These are phyloP conservation scores for Cirrhinus molitorella DNA, from an alignment of 2,797 vertebrate species.

Conservation along the genomic window DNA sequence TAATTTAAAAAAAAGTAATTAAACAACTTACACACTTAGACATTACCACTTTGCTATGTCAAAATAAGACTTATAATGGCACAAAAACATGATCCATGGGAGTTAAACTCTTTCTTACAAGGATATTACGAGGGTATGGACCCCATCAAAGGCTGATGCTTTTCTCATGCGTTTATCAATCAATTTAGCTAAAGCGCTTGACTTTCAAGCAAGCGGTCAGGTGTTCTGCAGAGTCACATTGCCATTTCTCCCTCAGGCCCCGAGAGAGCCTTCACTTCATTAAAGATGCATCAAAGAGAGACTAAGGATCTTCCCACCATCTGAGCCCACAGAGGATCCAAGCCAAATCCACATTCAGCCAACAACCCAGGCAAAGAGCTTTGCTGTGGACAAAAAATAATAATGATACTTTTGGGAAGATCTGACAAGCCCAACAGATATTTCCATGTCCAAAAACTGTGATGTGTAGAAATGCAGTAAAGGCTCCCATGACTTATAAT, in stretches of 20 bases:
- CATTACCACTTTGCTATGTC: no score
- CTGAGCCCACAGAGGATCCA: conserved; percentile 37
- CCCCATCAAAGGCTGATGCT: conserved; percentile 17
- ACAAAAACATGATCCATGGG: no score
- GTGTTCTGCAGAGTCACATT: conserved; percentile 30
- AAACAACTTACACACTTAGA: no score
- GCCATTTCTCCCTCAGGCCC: conserved; percentile 1
- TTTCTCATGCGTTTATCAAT: neutral
- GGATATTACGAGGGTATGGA: conserved; percentile 7
- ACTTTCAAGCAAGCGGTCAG: conserved; percentile 2
- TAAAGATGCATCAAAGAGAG: conserved; percentile 49
- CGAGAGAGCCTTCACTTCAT: conserved; percentile 33
- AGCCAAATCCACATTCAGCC: conserved; percentile 23
- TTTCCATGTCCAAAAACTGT: conserved; percentile 20
- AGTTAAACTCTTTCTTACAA: neutral
- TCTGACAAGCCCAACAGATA: conserved; percentile 29
- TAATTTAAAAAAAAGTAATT: no score
- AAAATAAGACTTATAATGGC: no score
- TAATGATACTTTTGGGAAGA: conserved; percentile 37
- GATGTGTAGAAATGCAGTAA: neutral
- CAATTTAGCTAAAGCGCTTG: neutral
- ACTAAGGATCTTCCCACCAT: conserved; percentile 28
- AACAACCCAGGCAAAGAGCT: conserved; percentile 11
- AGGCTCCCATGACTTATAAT: conserved; percentile 26
- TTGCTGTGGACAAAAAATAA: conserved; percentile 30